Base-by-base conservation (phyloP, 2,797 vertebrate genomes). In the Mareca strepera region DNA sequence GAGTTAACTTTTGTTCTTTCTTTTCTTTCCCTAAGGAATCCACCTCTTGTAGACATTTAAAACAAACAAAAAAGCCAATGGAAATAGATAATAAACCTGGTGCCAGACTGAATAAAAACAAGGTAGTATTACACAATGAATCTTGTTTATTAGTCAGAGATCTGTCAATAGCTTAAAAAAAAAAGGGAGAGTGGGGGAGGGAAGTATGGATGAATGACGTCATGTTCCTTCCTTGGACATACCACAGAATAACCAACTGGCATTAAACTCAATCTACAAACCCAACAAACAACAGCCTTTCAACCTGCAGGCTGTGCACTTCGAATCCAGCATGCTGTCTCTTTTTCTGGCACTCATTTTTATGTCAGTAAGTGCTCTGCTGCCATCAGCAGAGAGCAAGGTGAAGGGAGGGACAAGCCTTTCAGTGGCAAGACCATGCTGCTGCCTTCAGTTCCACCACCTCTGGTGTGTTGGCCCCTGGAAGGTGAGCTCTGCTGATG, bases 401-500 rank as follows among this genome's bases (percentile, higher is more conserved):
- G 37, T 13, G 63, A 55, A 76, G 43, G 69, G 13, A 68, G 26
- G 43, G n/a, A 9, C 17, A 67, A 59, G 31, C 35, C 46, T 67
- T 63, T 29, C 17, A n/a, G n/a, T 5, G 4, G 26, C 16, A 62
- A 29, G 48, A 11, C 10, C 26, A 7, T 17, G 31, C 15, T 78
- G 37, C 31, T 52, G 21, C 4, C 0, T 39, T 7, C 4, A 46
- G 22, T 22, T 67, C 16, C 2, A 1, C 4, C 18, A 21, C 28
- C 41, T 68, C 60, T 8, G 29, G 16, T 26, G 7, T 43, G 39
- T 48, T 66, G 1, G 7, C 22, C 76, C 44, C 21, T 70, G 52
- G 8, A n/a, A 73, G 29, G 18, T 43, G 16, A 56, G 58, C 43
- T 72, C 43, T 81, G 26, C 12, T 50, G 43, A 33, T n/a, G 46